Evolutionary conservation across 2,113 vertebrate genomes (phyloP).

Genomic region (Syrrhaptes paradoxus): DNA sequence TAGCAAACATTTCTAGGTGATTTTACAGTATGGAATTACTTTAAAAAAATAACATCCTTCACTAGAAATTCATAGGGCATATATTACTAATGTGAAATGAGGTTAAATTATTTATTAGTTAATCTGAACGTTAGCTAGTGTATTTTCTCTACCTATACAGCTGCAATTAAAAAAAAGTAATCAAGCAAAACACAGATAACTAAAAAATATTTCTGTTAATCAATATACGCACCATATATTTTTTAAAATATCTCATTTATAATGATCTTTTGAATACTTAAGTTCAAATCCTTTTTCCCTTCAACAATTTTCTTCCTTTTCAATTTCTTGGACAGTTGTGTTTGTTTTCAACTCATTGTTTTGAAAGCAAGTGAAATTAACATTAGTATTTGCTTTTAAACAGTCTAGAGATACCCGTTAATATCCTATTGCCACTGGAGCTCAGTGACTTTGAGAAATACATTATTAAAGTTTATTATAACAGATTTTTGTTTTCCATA

Average conservation of each 20-base stretch:
- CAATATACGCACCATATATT: neutral
- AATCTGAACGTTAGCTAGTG: neutral
- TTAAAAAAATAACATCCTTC: neutral
- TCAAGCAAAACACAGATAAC: neutral
- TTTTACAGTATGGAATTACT: neutral
- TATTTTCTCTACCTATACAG: neutral
- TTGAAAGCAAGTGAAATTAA: neutral
- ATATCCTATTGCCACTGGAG: neutral
- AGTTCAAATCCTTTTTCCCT: neutral
- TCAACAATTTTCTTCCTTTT: neutral
- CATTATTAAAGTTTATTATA: neutral
- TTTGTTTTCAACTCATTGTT: neutral
- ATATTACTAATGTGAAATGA: neutral
- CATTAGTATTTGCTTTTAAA: neutral
- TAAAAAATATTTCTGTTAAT: neutral
- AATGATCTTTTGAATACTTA: neutral
- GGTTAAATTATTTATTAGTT: neutral
- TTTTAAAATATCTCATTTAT: neutral
- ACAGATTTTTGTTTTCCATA: neutral
- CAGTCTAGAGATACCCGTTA: neutral
- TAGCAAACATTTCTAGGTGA: rapidly evolving
- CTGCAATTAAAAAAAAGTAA: neutral
- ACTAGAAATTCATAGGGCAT: neutral
- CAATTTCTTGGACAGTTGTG: neutral
- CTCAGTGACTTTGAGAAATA: neutral